Base-by-base conservation (phyloP, 2,888 invertebrate genomes). In the Lapara coniferarum region DNA sequence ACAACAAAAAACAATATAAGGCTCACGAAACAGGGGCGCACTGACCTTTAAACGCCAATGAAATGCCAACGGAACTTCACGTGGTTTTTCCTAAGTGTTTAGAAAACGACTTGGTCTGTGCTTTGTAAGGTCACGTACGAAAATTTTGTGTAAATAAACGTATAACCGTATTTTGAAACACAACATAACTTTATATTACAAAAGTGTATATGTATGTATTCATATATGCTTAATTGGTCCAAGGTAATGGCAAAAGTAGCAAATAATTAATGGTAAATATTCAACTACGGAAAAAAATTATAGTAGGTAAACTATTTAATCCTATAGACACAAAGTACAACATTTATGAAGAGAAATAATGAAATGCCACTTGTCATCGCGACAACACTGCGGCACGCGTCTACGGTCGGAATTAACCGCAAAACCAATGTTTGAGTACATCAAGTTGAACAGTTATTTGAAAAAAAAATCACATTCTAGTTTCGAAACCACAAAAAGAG, bases 381-480 rank as follows among this genome's bases (percentile, higher is more conserved):
- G 46, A 19, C 19, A 37, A 19, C 37, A 37, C 19, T 55, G 55
- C 12, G 59, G 53, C 59, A 53, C 51, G 52, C 19, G 19, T 49
- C 10, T 59, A 16, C 46, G 12, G 46, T 49, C 16, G 14, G 12
- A 56, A 67, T 56, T 16, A 67, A 67, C 19, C n/a, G 8, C 49
- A 19, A 69, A 69, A 13, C 19, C 13, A 57, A 51, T 52, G 30
- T 51, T 51, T 16, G 67, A 25, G 63, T 63, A 53, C 70, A 70
- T 68, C 57, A 66, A 67, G 66, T 76, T 73, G 74, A 78, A 78
- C 73, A 68, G 70, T 66, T 70, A 71, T 73, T 77, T 72, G 75
- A 75, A 76, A 77, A 63, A 57, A 44, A 63, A 63, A 46, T 71
- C 75, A 74, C n/a, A 70, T 66, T 63, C 77, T 76, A 75, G 77